phyloP scores from a whole-genome alignment of 2,797 vertebrate species.

The Paguma larvata region DNA sequence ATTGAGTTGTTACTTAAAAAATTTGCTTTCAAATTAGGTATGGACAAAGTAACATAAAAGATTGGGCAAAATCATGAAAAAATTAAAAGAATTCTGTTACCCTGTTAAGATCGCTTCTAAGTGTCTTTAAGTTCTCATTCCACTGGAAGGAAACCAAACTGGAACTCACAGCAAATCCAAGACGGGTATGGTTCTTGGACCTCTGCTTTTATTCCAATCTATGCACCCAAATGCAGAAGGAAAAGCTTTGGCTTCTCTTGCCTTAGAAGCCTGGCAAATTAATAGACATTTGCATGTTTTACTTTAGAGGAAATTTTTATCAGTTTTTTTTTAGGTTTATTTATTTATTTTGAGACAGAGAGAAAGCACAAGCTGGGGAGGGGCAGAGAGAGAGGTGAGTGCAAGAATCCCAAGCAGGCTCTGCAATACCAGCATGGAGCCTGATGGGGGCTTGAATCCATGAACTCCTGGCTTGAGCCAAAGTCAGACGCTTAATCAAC shows the following conservation, averaged over 20 bases:
- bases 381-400: no score
- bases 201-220: background rate
- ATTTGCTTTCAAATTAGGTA: constrained; percentile 37
- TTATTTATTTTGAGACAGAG: no score
- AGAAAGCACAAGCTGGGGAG: no score
- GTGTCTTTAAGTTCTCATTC: background rate
- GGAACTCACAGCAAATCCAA: background rate
- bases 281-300: background rate
- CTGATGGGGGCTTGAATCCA: no score
- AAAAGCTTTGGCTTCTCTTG: background rate
- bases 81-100: background rate
- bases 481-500: no score
- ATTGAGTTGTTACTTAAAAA: background rate
- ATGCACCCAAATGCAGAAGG: background rate
- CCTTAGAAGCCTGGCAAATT: background rate
- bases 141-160: background rate
- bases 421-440: no score
- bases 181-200: background rate
- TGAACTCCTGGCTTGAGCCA: no score
- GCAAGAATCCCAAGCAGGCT: no score
- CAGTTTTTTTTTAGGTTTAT: no score
- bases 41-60: background rate
- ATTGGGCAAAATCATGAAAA: background rate
- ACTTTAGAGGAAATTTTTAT: background rate
- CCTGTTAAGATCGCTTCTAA: background rate